Percentiles rank a stretch among this genome's conserved stretches.
Evolutionary conservation across 2,888 invertebrate species (phyloP).

Genomic region (Eristalinus sepulchralis): DNA sequence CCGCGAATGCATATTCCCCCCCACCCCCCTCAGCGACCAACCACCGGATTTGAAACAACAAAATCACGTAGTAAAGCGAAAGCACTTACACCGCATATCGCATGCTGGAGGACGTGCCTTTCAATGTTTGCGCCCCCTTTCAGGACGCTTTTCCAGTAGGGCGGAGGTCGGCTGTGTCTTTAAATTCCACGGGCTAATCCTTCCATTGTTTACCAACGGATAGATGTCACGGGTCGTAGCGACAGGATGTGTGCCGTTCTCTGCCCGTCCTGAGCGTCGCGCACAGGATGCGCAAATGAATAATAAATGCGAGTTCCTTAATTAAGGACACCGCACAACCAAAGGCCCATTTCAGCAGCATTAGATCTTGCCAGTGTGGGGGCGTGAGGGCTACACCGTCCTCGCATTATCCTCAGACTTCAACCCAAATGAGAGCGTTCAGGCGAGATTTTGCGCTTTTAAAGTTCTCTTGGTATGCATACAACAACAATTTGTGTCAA

Average conservation of each 20-base stretch:
- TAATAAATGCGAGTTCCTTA: constrained; percentile 46
- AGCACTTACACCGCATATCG: constrained; percentile 39
- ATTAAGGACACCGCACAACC: constrained; percentile 51
- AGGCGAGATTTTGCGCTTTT: constrained; percentile 60
- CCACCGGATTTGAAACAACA: constrained; percentile 37
- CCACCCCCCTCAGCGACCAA: not conserved
- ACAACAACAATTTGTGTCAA: constrained; percentile 68
- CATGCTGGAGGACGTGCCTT: constrained; percentile 31
- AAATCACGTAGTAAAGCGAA: constrained; percentile 39
- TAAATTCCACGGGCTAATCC: constrained; percentile 53
- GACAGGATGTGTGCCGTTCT: not conserved
- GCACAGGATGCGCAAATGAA: constrained; percentile 47
- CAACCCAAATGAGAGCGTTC: constrained; percentile 37
- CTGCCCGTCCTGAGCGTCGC: not conserved
- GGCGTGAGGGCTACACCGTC: constrained; percentile 26
- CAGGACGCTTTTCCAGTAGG: constrained; percentile 27
- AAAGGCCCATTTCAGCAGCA: constrained; percentile 33
- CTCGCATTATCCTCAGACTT: constrained; percentile 22
- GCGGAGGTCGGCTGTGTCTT: constrained; percentile 9
- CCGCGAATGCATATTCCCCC: not conserved
- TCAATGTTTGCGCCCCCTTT: constrained; percentile 35
- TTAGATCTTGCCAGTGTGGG: not conserved
- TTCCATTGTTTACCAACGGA: constrained; percentile 35
- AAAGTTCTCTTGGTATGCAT: constrained; percentile 50
- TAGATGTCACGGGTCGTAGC: constrained; percentile 29